A percentile compares a stretch with the other conserved stretches of the same genome.
Conservation (phyloP, 1,140 invertebrate genomes). For the Phenacoccus solenopsis region DNA sequence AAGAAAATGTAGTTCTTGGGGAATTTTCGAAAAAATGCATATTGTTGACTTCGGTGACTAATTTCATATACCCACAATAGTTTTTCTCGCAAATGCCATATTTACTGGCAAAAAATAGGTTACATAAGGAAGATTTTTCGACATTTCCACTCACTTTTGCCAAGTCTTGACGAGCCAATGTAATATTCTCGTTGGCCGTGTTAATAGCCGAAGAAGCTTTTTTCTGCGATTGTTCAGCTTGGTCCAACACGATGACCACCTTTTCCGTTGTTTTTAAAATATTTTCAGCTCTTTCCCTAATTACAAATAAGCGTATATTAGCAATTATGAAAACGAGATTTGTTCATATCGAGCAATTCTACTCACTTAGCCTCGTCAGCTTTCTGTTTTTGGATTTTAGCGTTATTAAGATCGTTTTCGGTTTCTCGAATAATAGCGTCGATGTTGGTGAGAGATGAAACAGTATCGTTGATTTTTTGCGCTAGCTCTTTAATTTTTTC, state of each 20-base stretch:
- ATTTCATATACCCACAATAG: too few relatives aligned
- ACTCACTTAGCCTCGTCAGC: conserved; percentile 63
- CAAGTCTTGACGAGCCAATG: conserved; percentile 58
- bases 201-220: conserved; percentile 63
- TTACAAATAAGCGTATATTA: not conserved
- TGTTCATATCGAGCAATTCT: not conserved
- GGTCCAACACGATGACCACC: conserved; percentile 44
- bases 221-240: conserved; percentile 61
- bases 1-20: too few relatives aligned
- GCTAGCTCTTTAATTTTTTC: conserved; percentile 75
- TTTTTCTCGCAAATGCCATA: not conserved
- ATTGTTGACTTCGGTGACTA: too few relatives aligned
- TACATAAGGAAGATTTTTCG: not conserved
- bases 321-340: too few relatives aligned
- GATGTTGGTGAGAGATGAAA: conserved; percentile 74
- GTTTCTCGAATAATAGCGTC: conserved; percentile 80
- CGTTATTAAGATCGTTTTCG: conserved; percentile 55
- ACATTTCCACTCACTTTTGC: conserved; percentile 37
- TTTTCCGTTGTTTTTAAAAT: conserved; percentile 42
- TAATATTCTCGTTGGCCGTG: conserved; percentile 65
- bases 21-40: too few relatives aligned
- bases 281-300: conserved; percentile 38
- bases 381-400: conserved; percentile 56
- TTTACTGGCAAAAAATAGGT: too few relatives aligned
- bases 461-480: conserved; percentile 68